These are phyloP conservation scores for Zygothrica quintamaculata DNA, from an alignment of 2,888 invertebrate genomes.

Conservation along the genomic window DNA sequence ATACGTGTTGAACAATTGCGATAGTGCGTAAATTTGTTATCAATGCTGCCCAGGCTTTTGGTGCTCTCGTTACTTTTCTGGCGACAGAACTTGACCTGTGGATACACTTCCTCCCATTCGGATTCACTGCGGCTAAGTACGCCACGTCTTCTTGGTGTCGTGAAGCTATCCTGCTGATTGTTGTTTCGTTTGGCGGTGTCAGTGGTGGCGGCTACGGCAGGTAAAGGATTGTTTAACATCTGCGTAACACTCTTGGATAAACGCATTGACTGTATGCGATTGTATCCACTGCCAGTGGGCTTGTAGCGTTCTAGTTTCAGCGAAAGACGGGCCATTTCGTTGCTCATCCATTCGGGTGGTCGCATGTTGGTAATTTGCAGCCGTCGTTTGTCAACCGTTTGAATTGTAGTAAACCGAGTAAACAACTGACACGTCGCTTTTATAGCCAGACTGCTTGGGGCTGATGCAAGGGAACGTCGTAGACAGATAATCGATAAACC, in stretches of 20 bases:
- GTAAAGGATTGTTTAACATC: constrained; percentile 82
- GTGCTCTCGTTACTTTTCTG: constrained; percentile 55
- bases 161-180: constrained; percentile 33
- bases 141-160: constrained; percentile 61
- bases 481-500: constrained; percentile 53
- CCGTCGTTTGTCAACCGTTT: constrained; percentile 21
- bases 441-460: constrained; percentile 41
- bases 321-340: constrained; percentile 81
- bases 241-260: constrained; percentile 82
- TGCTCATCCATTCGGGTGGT: constrained; percentile 81
- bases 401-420: constrained; percentile 56
- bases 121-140: constrained; percentile 75
- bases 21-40: constrained; percentile 73
- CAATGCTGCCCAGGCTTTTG: constrained; percentile 52
- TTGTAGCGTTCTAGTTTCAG: constrained; percentile 81
- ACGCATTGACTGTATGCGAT: constrained; percentile 82
- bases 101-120: constrained; percentile 82
- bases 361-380: constrained; percentile 59
- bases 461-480: constrained; percentile 50
- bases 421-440: constrained; percentile 41
- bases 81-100: constrained; percentile 65
- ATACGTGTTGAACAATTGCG: constrained; percentile 82
- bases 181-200: constrained; percentile 2
- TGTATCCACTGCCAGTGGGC: constrained; percentile 81
- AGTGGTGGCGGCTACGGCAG: constrained; percentile 33